These are phyloP conservation scores for Ascidia mentula DNA, from an alignment of 23 tunicate species.

Conservation along the genomic window DNA sequence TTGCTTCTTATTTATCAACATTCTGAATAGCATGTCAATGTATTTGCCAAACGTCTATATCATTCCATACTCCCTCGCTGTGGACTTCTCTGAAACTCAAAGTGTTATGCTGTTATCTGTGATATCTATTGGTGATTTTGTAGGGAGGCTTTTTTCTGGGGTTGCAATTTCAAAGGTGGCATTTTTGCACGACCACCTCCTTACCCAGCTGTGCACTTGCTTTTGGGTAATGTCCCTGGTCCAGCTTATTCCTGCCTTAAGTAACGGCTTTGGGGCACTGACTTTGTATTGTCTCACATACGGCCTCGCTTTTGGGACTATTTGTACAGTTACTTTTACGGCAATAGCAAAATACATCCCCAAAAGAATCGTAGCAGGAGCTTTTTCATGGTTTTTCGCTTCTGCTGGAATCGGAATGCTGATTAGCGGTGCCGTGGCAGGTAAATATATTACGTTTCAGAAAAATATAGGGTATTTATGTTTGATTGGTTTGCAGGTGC, in stretches of 20 bases:
- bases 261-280: neutral
- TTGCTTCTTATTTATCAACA: slow-evolving; percentile 20
- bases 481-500: neutral
- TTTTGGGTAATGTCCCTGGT: neutral
- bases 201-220: neutral
- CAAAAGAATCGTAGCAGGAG: neutral
- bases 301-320: neutral
- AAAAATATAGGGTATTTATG: neutral
- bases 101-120: slow-evolving; percentile 44
- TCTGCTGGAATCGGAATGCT: neutral
- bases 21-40: slow-evolving; percentile 1
- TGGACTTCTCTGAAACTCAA: slow-evolving; percentile 20
- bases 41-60: slow-evolving; percentile 41
- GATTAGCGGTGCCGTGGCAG: neutral
- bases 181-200: slow-evolving; percentile 14
- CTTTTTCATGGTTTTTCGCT: neutral
- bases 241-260: neutral
- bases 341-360: neutral
- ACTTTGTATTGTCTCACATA: neutral
- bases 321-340: neutral
- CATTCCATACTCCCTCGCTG: slow-evolving; percentile 36
- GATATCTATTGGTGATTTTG: slow-evolving; percentile 54
- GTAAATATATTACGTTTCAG: neutral
- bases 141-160: slow-evolving; percentile 48
- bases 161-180: slow-evolving; percentile 1